Evolutionary conservation across 2,797 vertebrate species (phyloP), one percentile per base, ranked within the genome.

Genomic region (Microctenopoma steveboyesi): DNA sequence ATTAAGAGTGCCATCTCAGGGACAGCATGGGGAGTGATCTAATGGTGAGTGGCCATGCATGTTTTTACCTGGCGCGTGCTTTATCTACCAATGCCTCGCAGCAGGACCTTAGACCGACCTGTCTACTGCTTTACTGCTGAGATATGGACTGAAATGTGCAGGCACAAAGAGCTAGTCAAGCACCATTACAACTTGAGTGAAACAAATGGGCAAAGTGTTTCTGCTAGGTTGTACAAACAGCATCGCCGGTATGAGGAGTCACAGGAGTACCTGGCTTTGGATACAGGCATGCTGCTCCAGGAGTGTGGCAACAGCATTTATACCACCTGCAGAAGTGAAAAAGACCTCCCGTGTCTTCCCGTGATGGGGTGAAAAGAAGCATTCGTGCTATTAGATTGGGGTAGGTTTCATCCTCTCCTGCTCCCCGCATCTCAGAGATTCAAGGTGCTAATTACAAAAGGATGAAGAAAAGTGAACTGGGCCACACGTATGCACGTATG

Each of bases 391-490:
- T 89, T 90, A 72, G 37, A 79, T 86, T 89, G 82, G 90, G 86
- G 86, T 90, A 92, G 92, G 92, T 93, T 93, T 92, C 83, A 82
- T 87, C 90, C 90, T 91, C 82, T 89, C 86, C 82, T 84, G 7
- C 33, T 35, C 7, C 2, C 33, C 9, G 33, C 33, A 35, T 35
- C 91, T 91, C 91, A 92, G 92, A 94, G 83, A 80, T 85, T 89
- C 81, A 72, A 95, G 92, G 94, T 95, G 94, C 90, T 96, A 95
- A 96, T 95, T 95, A 93, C 91, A 91, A 89, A 89, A 79, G 82
- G 76, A 91, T 85, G 88, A 94, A 92, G 88, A 46, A 2, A 18
- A 46, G 89, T 3, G 77, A 93, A 90, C 86, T 80, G 90, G 82
- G 22, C 82, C 14, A 22, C 30, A 54, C 35, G 77, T 87, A n/a